Base-by-base conservation (phyloP, 2,113 vertebrate genomes). In the Protomyctophum bolini region DNA sequence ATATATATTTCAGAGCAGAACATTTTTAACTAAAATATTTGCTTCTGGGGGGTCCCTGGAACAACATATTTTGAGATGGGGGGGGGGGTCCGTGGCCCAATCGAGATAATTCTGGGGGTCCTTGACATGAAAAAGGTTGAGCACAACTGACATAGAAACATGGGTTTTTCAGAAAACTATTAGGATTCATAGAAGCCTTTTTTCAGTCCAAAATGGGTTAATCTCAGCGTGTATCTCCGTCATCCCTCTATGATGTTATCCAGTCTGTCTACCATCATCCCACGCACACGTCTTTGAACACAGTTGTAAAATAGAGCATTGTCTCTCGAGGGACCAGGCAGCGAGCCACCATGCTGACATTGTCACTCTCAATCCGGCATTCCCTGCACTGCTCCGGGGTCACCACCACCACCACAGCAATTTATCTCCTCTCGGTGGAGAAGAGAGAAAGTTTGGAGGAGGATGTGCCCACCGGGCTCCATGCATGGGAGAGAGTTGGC, bases 301-400 rank as follows among this genome's bases (percentile, higher is more conserved):
- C 81, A 88, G 87, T 87, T 83, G 76, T 88, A 89, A 90, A 90
- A 88, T 63, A 83, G 76, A 82, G 73, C 66, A 58, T 77, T 68
- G 68, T 49, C 60, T 72, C 84, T 67, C 70, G 1, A 5, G 80
- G 82, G 83, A 69, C n/a, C 14, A 1, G 49, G 33, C 21, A 21
- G 21, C 21, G 46, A 76, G 78, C 71, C 73, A 21, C 21, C 21
- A 21, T 75, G 81, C 84, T 86, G 83, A 83, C 83, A 77, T 21
- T 68, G 79, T 75, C 84, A 76, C 80, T 85, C 84, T 49, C 33
- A 6, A 75, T 60, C 70, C 72, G 81, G 84, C 85, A 83, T 75
- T 83, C 80, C 74, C 60, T 3, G 4, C 0, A 48, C 41, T 82
- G 81, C 84, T 21, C 81, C 21, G 10, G 72, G 70, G 87, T 72